Evolutionary conservation across 2,797 vertebrate genomes (phyloP).

Genomic region (Sparidentex hasta): DNA sequence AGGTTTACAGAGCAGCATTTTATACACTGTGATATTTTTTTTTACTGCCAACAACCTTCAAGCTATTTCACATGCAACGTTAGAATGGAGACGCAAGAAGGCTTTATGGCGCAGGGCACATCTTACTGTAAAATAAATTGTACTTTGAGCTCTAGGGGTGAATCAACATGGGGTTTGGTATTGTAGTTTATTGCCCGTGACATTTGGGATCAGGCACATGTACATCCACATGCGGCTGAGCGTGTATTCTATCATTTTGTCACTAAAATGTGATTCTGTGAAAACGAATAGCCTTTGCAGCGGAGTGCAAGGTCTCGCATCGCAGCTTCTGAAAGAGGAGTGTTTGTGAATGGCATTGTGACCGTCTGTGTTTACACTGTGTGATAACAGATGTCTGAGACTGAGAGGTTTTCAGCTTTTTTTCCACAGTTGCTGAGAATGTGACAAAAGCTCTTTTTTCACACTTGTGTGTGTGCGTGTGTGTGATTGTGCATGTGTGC

Average conservation of each 20-base stretch:
- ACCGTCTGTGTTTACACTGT: slow-evolving; percentile 47
- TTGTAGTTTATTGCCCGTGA: neutral
- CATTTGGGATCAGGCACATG: slow-evolving; percentile 2
- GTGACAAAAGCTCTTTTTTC: slow-evolving; percentile 42
- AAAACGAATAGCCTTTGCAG: slow-evolving; percentile 22
- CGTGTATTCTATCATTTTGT: slow-evolving; percentile 27
- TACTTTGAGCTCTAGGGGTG: neutral
- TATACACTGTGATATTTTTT: neutral
- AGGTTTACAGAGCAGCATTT: neutral
- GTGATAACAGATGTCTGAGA: slow-evolving; percentile 46
- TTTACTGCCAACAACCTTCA: neutral
- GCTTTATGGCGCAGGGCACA: neutral
- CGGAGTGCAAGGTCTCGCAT: slow-evolving; percentile 36
- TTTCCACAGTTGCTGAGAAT: slow-evolving; percentile 30
- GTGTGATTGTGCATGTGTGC: slow-evolving; percentile 21
- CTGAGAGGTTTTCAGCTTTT: slow-evolving; percentile 47
- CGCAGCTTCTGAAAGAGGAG: slow-evolving; percentile 42
- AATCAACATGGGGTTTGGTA: neutral
- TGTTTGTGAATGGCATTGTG: slow-evolving; percentile 48
- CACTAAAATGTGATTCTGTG: slow-evolving; percentile 29
- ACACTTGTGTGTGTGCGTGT: neutral
- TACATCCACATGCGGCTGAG: neutral
- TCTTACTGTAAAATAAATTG: slow-evolving; percentile 2
- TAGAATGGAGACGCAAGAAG: neutral
- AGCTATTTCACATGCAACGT: neutral